Evolutionary conservation across 2,888 invertebrate species (phyloP).

Genomic region (Matsumyia berberina): DNA sequence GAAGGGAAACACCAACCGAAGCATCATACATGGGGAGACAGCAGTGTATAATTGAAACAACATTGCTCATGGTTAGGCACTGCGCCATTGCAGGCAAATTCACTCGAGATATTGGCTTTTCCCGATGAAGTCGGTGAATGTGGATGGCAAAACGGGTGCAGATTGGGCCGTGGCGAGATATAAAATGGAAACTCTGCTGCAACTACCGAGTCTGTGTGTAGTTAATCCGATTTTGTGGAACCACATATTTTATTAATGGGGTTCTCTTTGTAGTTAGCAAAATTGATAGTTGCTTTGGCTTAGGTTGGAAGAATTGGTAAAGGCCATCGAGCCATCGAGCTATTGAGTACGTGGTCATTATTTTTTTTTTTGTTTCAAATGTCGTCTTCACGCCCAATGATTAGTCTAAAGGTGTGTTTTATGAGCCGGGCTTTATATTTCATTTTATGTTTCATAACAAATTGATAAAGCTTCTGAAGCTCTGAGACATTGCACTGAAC

Average conservation of each 20-base stretch:
- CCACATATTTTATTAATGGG: slow-evolving; percentile 41
- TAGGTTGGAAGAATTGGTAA: slow-evolving; percentile 15
- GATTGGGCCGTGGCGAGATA: slow-evolving; percentile 29
- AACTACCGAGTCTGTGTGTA: not conserved
- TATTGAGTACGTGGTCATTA: slow-evolving; percentile 42
- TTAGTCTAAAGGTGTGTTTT: slow-evolving; percentile 34
- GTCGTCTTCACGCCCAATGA: slow-evolving; percentile 28
- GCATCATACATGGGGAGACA: slow-evolving; percentile 31
- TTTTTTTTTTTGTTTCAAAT: slow-evolving; percentile 16
- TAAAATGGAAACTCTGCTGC: slow-evolving; percentile 5
- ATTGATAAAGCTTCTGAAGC: not conserved
- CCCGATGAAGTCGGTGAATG: slow-evolving; percentile 40
- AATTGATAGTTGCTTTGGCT: not conserved
- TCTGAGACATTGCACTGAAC: not conserved
- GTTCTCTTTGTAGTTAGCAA: slow-evolving; percentile 8
- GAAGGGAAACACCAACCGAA: slow-evolving; percentile 17
- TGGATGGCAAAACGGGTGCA: slow-evolving; percentile 55
- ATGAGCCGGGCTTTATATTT: slow-evolving; percentile 2
- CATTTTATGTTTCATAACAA: not conserved
- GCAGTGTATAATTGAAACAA: slow-evolving; percentile 60
- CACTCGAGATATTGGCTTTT: slow-evolving; percentile 50
- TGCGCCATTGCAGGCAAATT: slow-evolving; percentile 33
- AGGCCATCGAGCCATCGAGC: too few species aligned
- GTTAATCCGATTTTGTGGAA: slow-evolving; percentile 54
- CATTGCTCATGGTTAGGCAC: slow-evolving; percentile 10